Evolutionary conservation across 1,140 invertebrate species (phyloP).

Genomic region (Onthophagus taurus): DNA sequence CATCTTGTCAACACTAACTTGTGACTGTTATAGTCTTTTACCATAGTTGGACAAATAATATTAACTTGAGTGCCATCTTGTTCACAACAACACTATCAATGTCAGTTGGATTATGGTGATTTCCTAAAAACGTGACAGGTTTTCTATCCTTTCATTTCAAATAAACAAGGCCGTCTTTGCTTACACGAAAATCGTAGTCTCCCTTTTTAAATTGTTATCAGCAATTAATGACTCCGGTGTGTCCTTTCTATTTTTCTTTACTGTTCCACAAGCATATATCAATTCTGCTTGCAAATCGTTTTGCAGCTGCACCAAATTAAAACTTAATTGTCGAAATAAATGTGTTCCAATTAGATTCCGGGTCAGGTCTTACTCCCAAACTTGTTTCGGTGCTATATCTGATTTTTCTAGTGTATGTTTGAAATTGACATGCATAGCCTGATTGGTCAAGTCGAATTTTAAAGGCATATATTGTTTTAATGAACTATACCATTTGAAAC

Average conservation of each 20-base stretch:
- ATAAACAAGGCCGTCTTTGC: no score
- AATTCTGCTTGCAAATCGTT: conserved; percentile 1
- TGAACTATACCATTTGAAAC: conserved; percentile 29
- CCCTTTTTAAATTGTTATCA: no score
- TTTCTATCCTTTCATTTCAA: no score
- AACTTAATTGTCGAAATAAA: conserved; percentile 11
- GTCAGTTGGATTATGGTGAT: conserved; percentile 1
- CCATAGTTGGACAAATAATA: no score
- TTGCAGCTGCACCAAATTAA: conserved; percentile 6
- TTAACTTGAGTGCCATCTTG: no score
- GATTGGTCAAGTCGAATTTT: neutral
- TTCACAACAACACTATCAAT: no score
- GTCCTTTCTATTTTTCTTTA: neutral
- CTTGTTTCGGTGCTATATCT: neutral
- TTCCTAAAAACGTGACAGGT: no score
- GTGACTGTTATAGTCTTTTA: no score
- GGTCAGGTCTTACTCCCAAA: neutral
- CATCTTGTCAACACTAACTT: no score
- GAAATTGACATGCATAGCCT: conserved; percentile 6
- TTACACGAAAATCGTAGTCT: no score
- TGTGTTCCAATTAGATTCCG: neutral
- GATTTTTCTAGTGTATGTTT: conserved; percentile 8
- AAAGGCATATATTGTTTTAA: conserved; percentile 4
- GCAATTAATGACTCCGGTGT: neutral
- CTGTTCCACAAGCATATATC: conserved; percentile 14